Percentiles rank a stretch among this genome's conserved stretches.
Evolutionary conservation across 2,797 vertebrate species (phyloP).

Genomic region (Austrolebias charrua): DNA sequence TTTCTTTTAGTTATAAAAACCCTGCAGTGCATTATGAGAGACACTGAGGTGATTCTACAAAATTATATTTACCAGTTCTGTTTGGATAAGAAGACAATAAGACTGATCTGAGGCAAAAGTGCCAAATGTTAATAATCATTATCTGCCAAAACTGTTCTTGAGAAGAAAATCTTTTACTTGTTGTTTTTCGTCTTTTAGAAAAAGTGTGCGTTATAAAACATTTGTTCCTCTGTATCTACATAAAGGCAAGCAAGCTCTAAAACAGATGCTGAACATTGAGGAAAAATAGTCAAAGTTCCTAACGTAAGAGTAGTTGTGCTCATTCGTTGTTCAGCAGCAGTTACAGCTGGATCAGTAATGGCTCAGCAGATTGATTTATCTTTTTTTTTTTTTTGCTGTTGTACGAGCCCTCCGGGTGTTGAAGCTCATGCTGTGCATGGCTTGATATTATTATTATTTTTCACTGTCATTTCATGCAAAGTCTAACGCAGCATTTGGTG

Average conservation of each 20-base stretch:
- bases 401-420: slow-evolving; percentile 11
- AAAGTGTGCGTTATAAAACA: not conserved
- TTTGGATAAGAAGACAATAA: not conserved
- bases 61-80: not conserved
- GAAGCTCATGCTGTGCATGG: slow-evolving; percentile 16
- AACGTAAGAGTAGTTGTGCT: slow-evolving; percentile 22
- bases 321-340: slow-evolving; percentile 32
- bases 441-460: slow-evolving; percentile 24
- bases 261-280: slow-evolving; percentile 20
- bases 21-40: slow-evolving; percentile 5
- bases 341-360: slow-evolving; percentile 37
- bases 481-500: slow-evolving; percentile 1
- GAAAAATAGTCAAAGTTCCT: slow-evolving; percentile 11
- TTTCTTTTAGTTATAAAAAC: too few species aligned
- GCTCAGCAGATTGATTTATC: slow-evolving; percentile 31
- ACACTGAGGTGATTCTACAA: slow-evolving; percentile 12
- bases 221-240: not conserved
- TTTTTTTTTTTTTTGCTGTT: slow-evolving; percentile 24
- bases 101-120: not conserved
- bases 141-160: too few species aligned
- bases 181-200: too few species aligned
- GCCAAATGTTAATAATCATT: too few species aligned
- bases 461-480: slow-evolving; percentile 23
- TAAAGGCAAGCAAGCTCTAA: slow-evolving; percentile 13
- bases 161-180: too few species aligned